Evolutionary conservation across 2,888 invertebrate species (phyloP).

Genomic region (Steinernema scapterisci): DNA sequence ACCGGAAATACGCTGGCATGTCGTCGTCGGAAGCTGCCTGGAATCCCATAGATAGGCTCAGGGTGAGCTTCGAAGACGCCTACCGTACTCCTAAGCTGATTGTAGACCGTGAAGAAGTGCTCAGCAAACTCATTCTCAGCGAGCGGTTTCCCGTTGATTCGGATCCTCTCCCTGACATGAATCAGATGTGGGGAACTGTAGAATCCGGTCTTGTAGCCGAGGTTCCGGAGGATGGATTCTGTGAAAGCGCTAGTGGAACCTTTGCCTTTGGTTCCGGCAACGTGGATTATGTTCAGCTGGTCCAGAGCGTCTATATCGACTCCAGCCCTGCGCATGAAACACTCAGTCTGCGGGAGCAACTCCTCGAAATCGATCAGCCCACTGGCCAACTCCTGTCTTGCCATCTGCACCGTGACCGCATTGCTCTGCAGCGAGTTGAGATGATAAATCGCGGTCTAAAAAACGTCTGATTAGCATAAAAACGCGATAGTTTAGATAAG

Average conservation of each 20-base stretch:
- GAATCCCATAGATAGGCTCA: slow-evolving; percentile 13
- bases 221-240: slow-evolving; percentile 83
- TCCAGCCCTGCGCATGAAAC: slow-evolving; percentile 35
- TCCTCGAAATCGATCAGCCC: slow-evolving; percentile 3
- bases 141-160: slow-evolving; percentile 83
- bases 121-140: slow-evolving; percentile 77
- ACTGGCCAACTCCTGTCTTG: slow-evolving; percentile 48
- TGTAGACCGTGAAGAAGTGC: slow-evolving; percentile 81
- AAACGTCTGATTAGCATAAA: not conserved
- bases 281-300: slow-evolving; percentile 80
- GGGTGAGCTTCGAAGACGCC: not conserved
- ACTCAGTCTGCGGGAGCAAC: slow-evolving; percentile 41
- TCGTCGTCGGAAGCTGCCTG: slow-evolving; percentile 41
- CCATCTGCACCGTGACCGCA: slow-evolving; percentile 55
- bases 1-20: slow-evolving; percentile 81
- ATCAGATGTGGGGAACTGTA: slow-evolving; percentile 92
- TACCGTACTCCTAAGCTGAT: slow-evolving; percentile 39
- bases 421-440: slow-evolving; percentile 64
- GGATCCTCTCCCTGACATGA: slow-evolving; percentile 86
- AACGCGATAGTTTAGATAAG: not conserved
- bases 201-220: slow-evolving; percentile 87
- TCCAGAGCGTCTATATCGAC: slow-evolving; percentile 52
- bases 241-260: slow-evolving; percentile 88
- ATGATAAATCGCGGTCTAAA: slow-evolving; percentile 55
- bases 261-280: slow-evolving; percentile 97